Evolutionary conservation across 2,888 invertebrate genomes (phyloP).

Genomic region (Camponotus fellah): DNA sequence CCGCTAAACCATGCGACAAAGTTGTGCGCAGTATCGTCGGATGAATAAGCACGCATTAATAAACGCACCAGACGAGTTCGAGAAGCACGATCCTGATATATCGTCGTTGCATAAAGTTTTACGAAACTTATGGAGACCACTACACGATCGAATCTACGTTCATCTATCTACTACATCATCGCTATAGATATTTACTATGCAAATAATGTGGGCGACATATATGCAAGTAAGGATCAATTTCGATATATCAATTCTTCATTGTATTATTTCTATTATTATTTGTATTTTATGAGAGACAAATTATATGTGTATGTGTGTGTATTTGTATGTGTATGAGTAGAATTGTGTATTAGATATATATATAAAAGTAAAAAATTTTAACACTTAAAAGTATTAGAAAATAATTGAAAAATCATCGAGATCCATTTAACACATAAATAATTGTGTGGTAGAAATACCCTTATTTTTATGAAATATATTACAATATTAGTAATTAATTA

Average conservation of each 20-base stretch:
- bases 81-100: conserved; percentile 31
- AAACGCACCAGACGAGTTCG: conserved; percentile 6
- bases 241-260: neutral
- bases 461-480: neutral
- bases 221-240: neutral
- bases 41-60: conserved; percentile 31
- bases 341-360: neutral
- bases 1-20: conserved; percentile 64
- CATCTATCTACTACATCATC: too few species aligned
- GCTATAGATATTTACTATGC: neutral
- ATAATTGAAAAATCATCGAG: neutral
- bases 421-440: neutral
- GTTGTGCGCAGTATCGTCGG: conserved; percentile 50
- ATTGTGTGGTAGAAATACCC: neutral
- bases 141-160: conserved; percentile 22
- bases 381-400: neutral
- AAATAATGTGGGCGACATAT: neutral
- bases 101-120: conserved; percentile 10
- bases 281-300: neutral
- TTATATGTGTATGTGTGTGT: neutral
- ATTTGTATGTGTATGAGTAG: neutral
- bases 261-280: neutral
- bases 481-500: neutral
- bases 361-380: neutral
- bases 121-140: conserved; percentile 1